Conservation (phyloP, 2,797 vertebrate species). For the Astyanax mexicanus region DNA sequence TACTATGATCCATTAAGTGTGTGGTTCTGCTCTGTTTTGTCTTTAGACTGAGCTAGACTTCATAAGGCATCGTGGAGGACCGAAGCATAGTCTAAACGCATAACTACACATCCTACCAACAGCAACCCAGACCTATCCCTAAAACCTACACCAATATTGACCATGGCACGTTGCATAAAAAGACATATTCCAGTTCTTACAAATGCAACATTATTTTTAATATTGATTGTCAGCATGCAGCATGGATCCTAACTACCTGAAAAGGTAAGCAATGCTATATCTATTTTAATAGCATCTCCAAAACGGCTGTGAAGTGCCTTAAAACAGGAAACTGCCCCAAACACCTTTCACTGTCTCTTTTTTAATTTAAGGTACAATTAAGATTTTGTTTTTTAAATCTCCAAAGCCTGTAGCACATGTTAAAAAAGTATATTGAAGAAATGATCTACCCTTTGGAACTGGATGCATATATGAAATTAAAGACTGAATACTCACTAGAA, state of each 20-base stretch:
- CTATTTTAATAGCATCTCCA: background rate
- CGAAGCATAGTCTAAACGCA: background rate
- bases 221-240: constrained; percentile 1
- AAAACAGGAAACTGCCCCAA: constrained; percentile 13
- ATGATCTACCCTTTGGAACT: background rate
- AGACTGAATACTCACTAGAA: too few relatives aligned
- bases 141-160: constrained; percentile 1
- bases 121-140: background rate
- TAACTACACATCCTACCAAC: constrained; percentile 1
- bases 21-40: constrained; percentile 3
- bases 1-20: constrained; percentile 3
- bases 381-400: background rate
- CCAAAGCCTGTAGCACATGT: background rate
- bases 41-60: background rate
- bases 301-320: constrained; percentile 45
- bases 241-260: background rate
- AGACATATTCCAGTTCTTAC: background rate
- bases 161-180: background rate
- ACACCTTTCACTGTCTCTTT: background rate
- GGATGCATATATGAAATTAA: background rate
- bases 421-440: background rate
- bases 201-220: background rate
- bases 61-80: constrained; percentile 1
- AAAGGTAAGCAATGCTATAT: background rate
- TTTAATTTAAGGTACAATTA: background rate